These are phyloP conservation scores for Alligator mississippiensis DNA, from an alignment of 2,113 vertebrate species.

Conservation along the genomic window DNA sequence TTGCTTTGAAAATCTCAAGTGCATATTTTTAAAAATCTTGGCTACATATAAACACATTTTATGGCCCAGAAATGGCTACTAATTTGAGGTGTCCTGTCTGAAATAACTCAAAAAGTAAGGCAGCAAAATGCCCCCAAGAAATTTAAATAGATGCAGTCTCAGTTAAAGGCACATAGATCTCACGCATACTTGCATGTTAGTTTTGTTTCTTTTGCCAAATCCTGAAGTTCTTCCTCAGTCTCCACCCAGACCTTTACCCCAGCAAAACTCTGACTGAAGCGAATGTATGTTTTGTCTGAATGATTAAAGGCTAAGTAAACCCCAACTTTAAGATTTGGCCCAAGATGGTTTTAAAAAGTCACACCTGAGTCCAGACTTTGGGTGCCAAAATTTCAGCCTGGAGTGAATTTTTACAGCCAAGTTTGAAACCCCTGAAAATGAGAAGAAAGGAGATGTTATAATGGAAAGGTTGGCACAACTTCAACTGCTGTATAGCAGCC, in stretches of 20 bases:
- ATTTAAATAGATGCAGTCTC: not conserved
- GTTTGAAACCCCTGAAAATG: conserved; percentile 22
- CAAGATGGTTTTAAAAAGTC: conserved; percentile 37
- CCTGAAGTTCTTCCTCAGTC: not conserved
- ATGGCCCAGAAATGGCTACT: not conserved
- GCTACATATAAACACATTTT: too few relatives aligned
- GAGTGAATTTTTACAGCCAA: conserved; percentile 27
- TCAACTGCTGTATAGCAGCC: conserved; percentile 40
- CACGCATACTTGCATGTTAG: not conserved
- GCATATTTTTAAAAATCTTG: not conserved
- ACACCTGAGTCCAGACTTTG: conserved; percentile 7
- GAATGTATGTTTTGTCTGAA: not conserved
- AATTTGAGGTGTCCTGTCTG: not conserved
- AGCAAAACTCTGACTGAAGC: not conserved
- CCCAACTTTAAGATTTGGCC: conserved; percentile 47
- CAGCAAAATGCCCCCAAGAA: not conserved
- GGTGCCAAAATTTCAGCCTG: conserved; percentile 26
- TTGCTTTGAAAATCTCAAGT: not conserved
- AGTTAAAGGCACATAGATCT: not conserved
- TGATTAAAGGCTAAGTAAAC: conserved; percentile 20
- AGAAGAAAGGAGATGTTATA: conserved; percentile 46
- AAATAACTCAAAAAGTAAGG: not conserved
- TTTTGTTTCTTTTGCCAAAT: not conserved
- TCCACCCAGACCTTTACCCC: not conserved
- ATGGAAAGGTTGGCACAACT: conserved; percentile 58